These are phyloP conservation scores for Dipodomys spectabilis DNA, from an alignment of 2,113 vertebrate species.

Conservation along the genomic window DNA sequence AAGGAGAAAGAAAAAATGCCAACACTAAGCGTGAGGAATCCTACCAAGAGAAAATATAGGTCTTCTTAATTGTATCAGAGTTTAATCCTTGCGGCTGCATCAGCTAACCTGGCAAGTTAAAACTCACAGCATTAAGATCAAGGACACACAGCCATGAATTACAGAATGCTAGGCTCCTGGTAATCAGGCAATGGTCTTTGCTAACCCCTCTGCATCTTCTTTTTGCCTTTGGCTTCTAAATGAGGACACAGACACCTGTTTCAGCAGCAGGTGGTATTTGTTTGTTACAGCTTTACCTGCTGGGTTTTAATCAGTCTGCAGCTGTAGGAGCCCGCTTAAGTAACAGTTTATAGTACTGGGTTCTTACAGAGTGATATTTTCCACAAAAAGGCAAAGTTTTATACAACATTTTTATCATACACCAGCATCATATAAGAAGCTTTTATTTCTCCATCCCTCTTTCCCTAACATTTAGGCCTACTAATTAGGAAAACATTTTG, in stretches of 20 bases:
- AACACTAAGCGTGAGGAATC: constrained; percentile 38
- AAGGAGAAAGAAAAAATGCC: neutral
- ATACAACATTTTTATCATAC: constrained; percentile 83
- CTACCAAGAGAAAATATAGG: constrained; percentile 67
- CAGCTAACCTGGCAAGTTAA: constrained; percentile 70
- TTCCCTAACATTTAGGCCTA: constrained; percentile 75
- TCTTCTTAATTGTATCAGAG: constrained; percentile 76
- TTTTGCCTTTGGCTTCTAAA: constrained; percentile 85
- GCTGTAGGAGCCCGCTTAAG: constrained; percentile 83
- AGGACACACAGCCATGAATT: constrained; percentile 82
- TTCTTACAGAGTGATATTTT: constrained; percentile 79
- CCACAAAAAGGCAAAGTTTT: constrained; percentile 51
- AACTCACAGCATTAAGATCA: constrained; percentile 79
- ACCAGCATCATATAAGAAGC: constrained; percentile 75
- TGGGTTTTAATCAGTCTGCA: constrained; percentile 88
- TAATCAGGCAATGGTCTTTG: constrained; percentile 77
- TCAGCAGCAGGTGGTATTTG: constrained; percentile 88
- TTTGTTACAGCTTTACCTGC: constrained; percentile 86
- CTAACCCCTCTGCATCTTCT: constrained; percentile 80
- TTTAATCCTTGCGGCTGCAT: constrained; percentile 36
- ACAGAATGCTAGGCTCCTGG: constrained; percentile 51
- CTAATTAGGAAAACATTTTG: constrained; percentile 85
- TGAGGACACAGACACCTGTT: constrained; percentile 88
- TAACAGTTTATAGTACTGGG: constrained; percentile 79
- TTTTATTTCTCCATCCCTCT: constrained; percentile 62